Evolutionary conservation across 2,888 invertebrate species (phyloP).

Genomic region (Lamellibrachia columna): DNA sequence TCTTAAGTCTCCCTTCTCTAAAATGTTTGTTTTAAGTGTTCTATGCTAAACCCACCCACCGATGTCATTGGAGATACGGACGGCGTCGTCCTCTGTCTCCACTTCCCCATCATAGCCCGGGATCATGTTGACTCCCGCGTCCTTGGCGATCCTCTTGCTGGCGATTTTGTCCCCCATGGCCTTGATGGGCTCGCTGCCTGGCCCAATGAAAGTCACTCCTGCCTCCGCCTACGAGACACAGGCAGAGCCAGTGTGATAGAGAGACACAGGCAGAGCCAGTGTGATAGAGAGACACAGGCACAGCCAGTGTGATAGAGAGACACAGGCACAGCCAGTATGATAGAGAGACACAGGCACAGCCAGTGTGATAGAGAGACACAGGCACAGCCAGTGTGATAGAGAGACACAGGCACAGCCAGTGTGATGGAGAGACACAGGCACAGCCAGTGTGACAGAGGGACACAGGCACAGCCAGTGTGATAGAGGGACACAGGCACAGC

Average conservation of each 20-base stretch:
- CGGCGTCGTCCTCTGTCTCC: constrained; percentile 71
- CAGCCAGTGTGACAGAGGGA: neutral
- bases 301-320: neutral
- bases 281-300: neutral
- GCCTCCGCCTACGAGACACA: constrained; percentile 66
- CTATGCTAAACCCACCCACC: constrained; percentile 56
- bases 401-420: neutral
- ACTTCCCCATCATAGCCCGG: constrained; percentile 71
- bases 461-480: neutral
- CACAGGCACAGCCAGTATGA: neutral
- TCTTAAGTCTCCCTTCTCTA: too few relatives aligned
- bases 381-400: neutral
- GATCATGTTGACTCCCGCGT: constrained; percentile 73
- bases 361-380: neutral
- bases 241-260: neutral
- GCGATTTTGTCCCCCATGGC: constrained; percentile 78
- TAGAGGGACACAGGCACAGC: too few relatives aligned
- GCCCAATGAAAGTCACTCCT: constrained; percentile 73
- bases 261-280: too few relatives aligned
- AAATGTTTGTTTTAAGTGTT: neutral
- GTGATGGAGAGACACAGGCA: neutral
- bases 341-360: neutral
- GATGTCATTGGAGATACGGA: constrained; percentile 71
- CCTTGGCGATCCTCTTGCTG: constrained; percentile 73
- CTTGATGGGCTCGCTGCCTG: constrained; percentile 71